Evolutionary conservation across 2,113 vertebrate species (phyloP).

Genomic region (Leucosticte australis): DNA sequence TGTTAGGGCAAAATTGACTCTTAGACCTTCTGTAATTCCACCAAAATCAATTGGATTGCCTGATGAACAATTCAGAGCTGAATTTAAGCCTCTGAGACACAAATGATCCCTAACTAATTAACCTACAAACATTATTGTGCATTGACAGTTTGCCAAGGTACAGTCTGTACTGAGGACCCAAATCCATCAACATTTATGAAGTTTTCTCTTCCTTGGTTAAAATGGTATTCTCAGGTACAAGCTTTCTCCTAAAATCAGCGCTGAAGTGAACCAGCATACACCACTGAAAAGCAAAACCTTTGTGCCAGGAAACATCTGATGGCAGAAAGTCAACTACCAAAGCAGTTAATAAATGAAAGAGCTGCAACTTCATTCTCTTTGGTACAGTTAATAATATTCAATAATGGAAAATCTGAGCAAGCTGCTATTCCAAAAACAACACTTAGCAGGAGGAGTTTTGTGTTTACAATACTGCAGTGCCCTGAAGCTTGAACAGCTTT

Average conservation of each 20-base stretch:
- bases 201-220: not conserved
- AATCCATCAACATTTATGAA: not conserved
- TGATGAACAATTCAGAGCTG: constrained; percentile 17
- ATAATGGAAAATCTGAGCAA: not conserved
- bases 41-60: not conserved
- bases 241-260: not conserved
- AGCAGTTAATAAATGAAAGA: not conserved
- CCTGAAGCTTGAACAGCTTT: not conserved
- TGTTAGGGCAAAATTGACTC: constrained; percentile 28
- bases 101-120: constrained; percentile 56
- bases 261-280: not conserved
- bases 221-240: not conserved
- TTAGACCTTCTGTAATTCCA: not conserved
- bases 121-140: constrained; percentile 36
- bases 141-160: not conserved
- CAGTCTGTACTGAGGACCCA: not conserved
- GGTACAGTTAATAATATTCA: not conserved
- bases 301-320: not conserved
- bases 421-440: not conserved
- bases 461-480: not conserved
- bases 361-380: not conserved
- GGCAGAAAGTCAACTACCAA: not conserved
- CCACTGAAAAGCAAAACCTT: not conserved
- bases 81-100: constrained; percentile 46
- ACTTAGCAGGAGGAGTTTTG: not conserved